Conservation (phyloP, 2,888 invertebrate genomes). For the Sesia bembeciformis region DNA sequence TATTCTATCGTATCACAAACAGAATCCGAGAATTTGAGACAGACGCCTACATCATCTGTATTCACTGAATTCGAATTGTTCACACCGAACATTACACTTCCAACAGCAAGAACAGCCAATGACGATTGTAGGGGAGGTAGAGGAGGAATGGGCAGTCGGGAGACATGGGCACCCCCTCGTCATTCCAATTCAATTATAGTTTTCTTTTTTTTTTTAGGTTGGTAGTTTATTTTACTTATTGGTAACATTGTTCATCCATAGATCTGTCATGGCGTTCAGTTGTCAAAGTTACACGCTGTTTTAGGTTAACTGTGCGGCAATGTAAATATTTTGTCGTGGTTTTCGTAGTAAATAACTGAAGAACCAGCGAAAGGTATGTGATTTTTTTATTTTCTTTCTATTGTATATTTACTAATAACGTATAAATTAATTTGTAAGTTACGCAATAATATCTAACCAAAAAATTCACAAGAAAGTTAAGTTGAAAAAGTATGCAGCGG, state of each 20-base stretch:
- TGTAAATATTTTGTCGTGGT: constrained; percentile 5
- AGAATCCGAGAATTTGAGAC: constrained; percentile 2
- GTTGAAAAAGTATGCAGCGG: constrained; percentile 6
- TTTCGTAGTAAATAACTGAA: constrained; percentile 2
- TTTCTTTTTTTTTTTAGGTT: constrained; percentile 3
- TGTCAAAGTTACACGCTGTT: constrained; percentile 3
- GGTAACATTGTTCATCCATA: constrained; percentile 8
- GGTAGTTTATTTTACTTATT: constrained; percentile 7
- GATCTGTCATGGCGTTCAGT: constrained; percentile 4
- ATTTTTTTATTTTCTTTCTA: constrained; percentile 1
- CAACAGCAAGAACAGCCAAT: no score
- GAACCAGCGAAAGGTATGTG: constrained; percentile 2
- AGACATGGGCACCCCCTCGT: constrained; percentile 9
- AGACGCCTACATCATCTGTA: neutral
- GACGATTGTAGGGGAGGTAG: no score
- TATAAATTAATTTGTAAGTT: constrained; percentile 5
- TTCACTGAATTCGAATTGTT: no score
- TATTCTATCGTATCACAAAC: constrained; percentile 4
- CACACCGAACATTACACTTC: no score
- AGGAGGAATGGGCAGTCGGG: constrained; percentile 9
- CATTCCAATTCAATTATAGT: constrained; percentile 3
- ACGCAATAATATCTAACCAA: constrained; percentile 5
- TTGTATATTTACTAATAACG: constrained; percentile 5
- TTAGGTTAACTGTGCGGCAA: constrained; percentile 1
- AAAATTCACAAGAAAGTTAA: constrained; percentile 6